Evolutionary conservation across 2,888 invertebrate genomes (phyloP).

Genomic region (Zaprionus lineosus): DNA sequence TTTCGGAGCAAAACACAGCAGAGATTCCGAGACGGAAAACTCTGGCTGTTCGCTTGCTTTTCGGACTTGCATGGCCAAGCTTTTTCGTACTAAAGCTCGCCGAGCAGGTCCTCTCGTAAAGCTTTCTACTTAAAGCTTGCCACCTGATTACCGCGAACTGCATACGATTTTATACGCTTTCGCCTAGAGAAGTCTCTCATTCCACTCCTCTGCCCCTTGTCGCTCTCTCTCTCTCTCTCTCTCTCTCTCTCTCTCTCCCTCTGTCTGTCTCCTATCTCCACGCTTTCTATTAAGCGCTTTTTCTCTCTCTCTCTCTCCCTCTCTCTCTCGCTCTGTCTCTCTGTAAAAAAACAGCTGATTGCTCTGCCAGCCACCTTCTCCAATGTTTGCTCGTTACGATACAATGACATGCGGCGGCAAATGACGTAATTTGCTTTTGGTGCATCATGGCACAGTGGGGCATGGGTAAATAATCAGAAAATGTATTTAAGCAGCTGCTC

Average conservation of each 20-base stretch:
- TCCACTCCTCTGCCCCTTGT: too few species aligned
- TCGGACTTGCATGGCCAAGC: constrained; percentile 41
- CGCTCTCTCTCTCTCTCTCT: not conserved
- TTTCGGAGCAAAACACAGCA: constrained; percentile 29
- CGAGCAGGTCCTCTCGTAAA: constrained; percentile 51
- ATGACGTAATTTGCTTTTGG: constrained; percentile 60
- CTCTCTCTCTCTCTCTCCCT: not conserved
- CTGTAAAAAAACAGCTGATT: constrained; percentile 54
- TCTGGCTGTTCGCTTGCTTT: constrained; percentile 63
- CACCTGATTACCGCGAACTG: constrained; percentile 33
- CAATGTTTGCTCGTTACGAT: constrained; percentile 21
- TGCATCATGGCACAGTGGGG: constrained; percentile 22
- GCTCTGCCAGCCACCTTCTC: constrained; percentile 19
- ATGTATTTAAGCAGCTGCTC: too few species aligned
- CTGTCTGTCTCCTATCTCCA: not conserved
- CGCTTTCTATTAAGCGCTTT: too few species aligned
- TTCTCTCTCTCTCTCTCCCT: constrained; percentile 6
- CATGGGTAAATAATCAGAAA: not conserved
- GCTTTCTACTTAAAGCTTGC: constrained; percentile 53
- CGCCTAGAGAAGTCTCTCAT: too few species aligned
- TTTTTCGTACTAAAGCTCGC: constrained; percentile 58
- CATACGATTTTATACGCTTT: constrained; percentile 25
- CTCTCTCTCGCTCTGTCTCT: not conserved
- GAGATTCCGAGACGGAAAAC: constrained; percentile 22
- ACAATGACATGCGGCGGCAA: constrained; percentile 38